Conservation (phyloP, 2,888 invertebrate species). For the Agonopterix arenella region DNA sequence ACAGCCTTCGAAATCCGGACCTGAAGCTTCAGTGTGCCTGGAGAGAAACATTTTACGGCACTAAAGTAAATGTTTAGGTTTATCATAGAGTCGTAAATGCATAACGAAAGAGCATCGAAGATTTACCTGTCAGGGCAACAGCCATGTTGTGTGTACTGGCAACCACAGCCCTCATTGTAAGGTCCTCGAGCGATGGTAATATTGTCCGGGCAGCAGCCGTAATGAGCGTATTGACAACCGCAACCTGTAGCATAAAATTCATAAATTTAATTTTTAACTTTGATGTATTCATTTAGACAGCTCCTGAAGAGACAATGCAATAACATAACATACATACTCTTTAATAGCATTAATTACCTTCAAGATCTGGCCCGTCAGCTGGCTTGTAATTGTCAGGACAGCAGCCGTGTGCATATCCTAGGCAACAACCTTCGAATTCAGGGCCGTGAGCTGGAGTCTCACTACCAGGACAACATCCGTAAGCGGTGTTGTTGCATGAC, state of each 20-base stretch:
- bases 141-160: conserved; percentile 83
- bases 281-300: background rate
- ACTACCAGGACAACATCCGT: conserved; percentile 93
- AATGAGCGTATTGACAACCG: conserved; percentile 84
- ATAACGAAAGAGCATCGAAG: background rate
- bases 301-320: too few relatives aligned
- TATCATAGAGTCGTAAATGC: background rate
- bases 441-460: conserved; percentile 91
- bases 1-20: conserved; percentile 89
- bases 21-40: conserved; percentile 83
- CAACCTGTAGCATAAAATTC: conserved; percentile 75
- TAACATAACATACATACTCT: background rate
- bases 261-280: background rate
- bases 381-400: conserved; percentile 92
- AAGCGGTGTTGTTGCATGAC: conserved; percentile 80
- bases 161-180: conserved; percentile 88
- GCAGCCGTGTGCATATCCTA: conserved; percentile 86
- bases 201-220: conserved; percentile 93
- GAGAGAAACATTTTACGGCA: background rate
- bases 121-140: conserved; percentile 88
- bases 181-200: conserved; percentile 87
- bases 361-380: conserved; percentile 86
- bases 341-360: conserved; percentile 64
- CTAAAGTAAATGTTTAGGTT: background rate
- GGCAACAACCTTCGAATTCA: conserved; percentile 88